phyloP scores from a whole-genome alignment of 2,797 vertebrate species.

The Sternotherus odoratus region DNA sequence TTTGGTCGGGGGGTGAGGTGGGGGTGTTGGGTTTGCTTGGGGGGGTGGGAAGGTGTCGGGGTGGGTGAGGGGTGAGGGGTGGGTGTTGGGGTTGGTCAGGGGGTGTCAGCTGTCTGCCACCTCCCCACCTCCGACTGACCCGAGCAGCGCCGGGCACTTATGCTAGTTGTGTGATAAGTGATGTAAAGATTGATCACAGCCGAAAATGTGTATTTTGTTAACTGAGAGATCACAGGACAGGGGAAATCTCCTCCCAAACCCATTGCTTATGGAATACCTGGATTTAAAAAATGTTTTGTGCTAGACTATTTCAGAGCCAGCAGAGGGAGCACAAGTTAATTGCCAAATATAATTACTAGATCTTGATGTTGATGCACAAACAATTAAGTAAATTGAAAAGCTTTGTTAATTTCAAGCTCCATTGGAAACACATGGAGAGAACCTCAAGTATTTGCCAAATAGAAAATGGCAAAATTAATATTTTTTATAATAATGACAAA shows the following conservation, averaged over 20 bases:
- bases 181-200: not conserved
- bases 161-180: not conserved
- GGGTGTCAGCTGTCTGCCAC: no score
- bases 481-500: not conserved
- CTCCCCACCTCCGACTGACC: no score
- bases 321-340: not conserved
- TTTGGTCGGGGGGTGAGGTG: no score
- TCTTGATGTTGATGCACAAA: not conserved
- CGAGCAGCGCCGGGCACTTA: no score
- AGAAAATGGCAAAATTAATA: not conserved
- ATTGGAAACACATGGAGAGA: not conserved
- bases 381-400: not conserved
- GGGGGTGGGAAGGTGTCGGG: no score
- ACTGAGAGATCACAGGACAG: not conserved
- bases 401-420: conserved; percentile 1
- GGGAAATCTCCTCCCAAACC: not conserved
- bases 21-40: no score
- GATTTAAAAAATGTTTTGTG: not conserved
- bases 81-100: no score
- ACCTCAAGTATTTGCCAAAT: not conserved
- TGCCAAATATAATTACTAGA: not conserved
- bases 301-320: not conserved
- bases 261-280: not conserved
- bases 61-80: no score
- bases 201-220: not conserved